Base-by-base conservation (phyloP, 2,888 invertebrate genomes). In the Dryococelus australis region DNA sequence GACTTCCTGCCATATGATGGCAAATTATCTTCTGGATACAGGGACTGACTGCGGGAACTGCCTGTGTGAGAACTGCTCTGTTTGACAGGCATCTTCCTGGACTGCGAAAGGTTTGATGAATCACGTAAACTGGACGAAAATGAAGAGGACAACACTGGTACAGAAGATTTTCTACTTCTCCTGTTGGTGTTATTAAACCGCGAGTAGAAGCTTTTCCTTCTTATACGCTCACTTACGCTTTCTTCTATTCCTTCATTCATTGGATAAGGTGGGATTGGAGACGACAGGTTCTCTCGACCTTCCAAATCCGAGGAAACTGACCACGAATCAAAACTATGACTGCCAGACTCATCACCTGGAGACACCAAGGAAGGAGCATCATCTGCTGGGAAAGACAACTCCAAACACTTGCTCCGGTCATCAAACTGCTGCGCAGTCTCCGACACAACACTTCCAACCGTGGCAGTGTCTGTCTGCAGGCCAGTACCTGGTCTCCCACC, bases 161-260 rank as follows among this genome's bases (percentile, higher is more conserved):
- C 35, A 13, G 88, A 86, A 0, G 86, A 79, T 85, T 88, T 88
- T 28, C 86, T 83, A 47, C 83, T 87, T 53, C 84, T 88, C 89
- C 96, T 94, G 90, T 96, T 96, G 91, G 96, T 95, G 91, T 97
- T 97, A 91, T 98, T 98, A 91, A 98, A 98, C 90, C 98, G 94
- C 24, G 96, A 95, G 91, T 97, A 98, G 92, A 97, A 98, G 92
- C 98, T 98, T 92, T 97, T 97, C 53, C 98, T 94, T 90, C 97
- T 94, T 90, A 98, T 98, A 90, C 98, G 94, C 91, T 98, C 98
- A 86, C 96, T 96, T 81, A 98, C 95, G 88, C 97, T 97, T 91
- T 97, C 97, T 89, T 95, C 93, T 87, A 90, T 91, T 6, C 89
- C 89, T 24, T 89, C 86, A 8, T 35, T 35, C 43, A 83, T n/a